phyloP scores from a whole-genome alignment of 2,797 vertebrate genomes.

The Tolypeutes matacus region DNA sequence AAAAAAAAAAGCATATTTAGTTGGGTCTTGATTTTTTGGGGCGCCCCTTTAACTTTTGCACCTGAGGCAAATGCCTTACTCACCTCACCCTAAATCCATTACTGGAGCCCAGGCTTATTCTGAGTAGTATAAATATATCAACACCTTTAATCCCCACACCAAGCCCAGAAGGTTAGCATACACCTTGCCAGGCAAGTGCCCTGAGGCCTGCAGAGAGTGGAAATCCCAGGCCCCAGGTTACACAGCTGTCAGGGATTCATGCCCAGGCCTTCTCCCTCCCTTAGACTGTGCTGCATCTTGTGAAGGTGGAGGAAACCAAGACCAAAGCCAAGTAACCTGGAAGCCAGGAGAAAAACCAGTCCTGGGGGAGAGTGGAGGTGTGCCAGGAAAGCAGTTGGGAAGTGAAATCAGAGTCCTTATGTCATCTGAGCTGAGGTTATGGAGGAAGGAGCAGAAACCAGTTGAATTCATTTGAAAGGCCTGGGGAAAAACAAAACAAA shows the following conservation, averaged over 20 bases:
- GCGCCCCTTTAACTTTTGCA: background rate
- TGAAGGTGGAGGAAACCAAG: background rate
- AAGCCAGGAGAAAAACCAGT: background rate
- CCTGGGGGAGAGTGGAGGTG: background rate
- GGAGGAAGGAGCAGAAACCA: background rate
- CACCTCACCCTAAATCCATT: background rate
- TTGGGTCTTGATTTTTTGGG: background rate
- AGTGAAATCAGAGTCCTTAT: background rate
- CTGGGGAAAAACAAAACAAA: background rate
- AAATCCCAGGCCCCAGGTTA: background rate
- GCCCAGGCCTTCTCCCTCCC: background rate
- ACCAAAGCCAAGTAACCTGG: background rate
- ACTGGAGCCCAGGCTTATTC: background rate
- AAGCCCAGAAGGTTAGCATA: background rate
- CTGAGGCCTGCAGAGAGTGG: background rate
- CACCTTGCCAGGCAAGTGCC: background rate
- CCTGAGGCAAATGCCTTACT: background rate
- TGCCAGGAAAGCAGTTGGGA: constrained; percentile 10
- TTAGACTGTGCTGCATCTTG: background rate
- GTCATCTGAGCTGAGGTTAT: background rate
- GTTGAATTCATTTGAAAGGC: background rate
- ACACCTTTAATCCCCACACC: background rate
- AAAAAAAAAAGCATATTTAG: background rate
- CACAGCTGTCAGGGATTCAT: background rate
- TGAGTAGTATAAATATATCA: background rate